Evolutionary conservation across 2,888 invertebrate genomes (phyloP), one percentile per base, ranked within the genome.

Genomic region (Lissonota sp.): DNA sequence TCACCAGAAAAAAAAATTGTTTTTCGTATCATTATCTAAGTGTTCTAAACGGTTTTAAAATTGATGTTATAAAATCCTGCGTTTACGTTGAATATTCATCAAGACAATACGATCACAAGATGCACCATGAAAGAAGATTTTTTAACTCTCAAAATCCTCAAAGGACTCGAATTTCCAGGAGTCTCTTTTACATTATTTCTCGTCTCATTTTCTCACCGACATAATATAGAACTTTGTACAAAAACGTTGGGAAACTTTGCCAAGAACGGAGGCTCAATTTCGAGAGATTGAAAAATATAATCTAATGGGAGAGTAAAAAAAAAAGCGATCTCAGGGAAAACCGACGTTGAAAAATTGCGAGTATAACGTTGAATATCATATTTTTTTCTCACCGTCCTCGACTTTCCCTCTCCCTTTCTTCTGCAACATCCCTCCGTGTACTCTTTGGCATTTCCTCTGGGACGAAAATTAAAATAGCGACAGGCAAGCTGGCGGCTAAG

Each of bases 391-490:
- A 40, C 49, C 57, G 8, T 8, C 26, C 39, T 63, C 26, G n/a
- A n/a, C n/a, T n/a, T n/a, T 39, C 39, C 39, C 39, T 12, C 6
- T 26, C 37, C 8, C 4, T 14, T 12, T 40, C 16, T 51, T 1
- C 6, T 39, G 10, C 60, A 16, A 16, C 26, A 3, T 49, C 39
- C 62, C 44, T 7, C 42, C 0, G 37, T 37, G 55, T 40, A n/a
- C 39, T 39, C 12, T 39, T 1, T 5, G 6, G 44, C 49, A 7
- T 62, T 62, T 40, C 55, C 14, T 16, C 7, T 26, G 64, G 46
- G 53, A 74, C 64, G 63, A 66, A 64, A 73, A 81, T 81, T 77
- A 81, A 73, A 81, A 77, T 53, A 64, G 53, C 66, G 77, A 58
- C 46, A 70, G 64, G 64, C 69, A 40, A 12, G 69, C 46, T 58